Conservation (phyloP, 2,888 invertebrate genomes). For the Philereme vetulata region DNA sequence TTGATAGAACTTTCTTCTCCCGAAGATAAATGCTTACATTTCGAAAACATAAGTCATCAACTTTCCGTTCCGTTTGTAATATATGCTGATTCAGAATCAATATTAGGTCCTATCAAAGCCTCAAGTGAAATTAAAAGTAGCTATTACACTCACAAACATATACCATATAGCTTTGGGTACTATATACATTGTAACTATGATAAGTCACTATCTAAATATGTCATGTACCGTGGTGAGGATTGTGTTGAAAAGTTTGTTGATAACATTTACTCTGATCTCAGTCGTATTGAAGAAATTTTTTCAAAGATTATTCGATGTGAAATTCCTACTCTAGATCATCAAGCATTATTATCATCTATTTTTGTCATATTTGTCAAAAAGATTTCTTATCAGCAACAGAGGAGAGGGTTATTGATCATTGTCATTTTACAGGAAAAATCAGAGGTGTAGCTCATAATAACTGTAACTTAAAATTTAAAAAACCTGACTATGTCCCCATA, state of each 20-base stretch:
- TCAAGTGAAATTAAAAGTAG: constrained; percentile 3
- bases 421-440: constrained; percentile 15
- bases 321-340: not conserved
- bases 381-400: constrained; percentile 4
- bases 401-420: constrained; percentile 8
- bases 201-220: constrained; percentile 19
- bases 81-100: constrained; percentile 15
- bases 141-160: constrained; percentile 13
- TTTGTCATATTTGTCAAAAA: constrained; percentile 17
- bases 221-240: constrained; percentile 24
- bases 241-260: constrained; percentile 20
- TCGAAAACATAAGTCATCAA: constrained; percentile 6
- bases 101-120: constrained; percentile 3
- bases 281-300: constrained; percentile 3
- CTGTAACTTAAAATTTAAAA: constrained; percentile 11
- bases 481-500: constrained; percentile 10
- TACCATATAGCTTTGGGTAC: constrained; percentile 20
- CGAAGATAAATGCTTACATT: constrained; percentile 6
- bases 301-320: constrained; percentile 3
- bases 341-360: no score
- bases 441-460: constrained; percentile 9
- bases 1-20: constrained; percentile 10
- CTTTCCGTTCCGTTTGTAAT: constrained; percentile 10
- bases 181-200: constrained; percentile 17
- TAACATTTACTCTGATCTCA: constrained; percentile 11